Percentiles rank a stretch among this genome's conserved stretches.
Evolutionary conservation across 2,113 vertebrate species (phyloP).

Genomic region (Sigmodon hispidus): DNA sequence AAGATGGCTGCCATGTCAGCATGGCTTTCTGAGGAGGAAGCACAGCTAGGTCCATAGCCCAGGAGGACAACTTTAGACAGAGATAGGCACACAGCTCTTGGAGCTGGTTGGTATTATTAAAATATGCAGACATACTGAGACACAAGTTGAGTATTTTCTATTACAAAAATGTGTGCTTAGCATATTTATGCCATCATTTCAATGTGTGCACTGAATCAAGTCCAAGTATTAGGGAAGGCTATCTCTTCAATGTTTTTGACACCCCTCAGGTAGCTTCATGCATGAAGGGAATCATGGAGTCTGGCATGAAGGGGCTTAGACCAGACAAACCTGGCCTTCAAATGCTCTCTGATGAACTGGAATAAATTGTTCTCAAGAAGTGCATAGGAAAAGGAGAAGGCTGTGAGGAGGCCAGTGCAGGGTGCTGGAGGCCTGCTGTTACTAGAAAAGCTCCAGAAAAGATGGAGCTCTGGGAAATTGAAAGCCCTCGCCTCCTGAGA

Average conservation of each 20-base stretch:
- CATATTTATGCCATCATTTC: slow-evolving; percentile 76
- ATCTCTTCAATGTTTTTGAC: slow-evolving; percentile 34
- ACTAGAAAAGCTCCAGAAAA: neutral
- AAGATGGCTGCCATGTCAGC: neutral
- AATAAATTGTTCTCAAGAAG: neutral
- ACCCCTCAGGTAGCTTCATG: slow-evolving; percentile 20
- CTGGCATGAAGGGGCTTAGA: neutral
- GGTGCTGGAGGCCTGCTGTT: neutral
- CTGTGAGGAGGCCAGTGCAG: neutral
- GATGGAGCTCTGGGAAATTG: neutral
- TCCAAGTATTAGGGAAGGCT: slow-evolving; percentile 57
- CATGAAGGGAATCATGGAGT: neutral
- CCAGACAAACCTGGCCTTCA: neutral
- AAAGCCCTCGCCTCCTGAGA: neutral
- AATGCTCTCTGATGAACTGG: neutral
- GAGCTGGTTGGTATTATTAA: slow-evolving; percentile 75
- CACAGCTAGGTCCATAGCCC: neutral
- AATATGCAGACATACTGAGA: slow-evolving; percentile 72
- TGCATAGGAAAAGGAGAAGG: neutral
- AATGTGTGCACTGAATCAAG: slow-evolving; percentile 62
- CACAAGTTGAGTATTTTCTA: slow-evolving; percentile 63
- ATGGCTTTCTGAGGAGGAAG: neutral
- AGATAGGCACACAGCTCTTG: slow-evolving; percentile 41
- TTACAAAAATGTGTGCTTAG: slow-evolving; percentile 78
- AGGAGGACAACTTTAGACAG: neutral